Evolutionary conservation across 2,888 invertebrate genomes (phyloP), one percentile per base, ranked within the genome.

Genomic region (Nebria brevicollis): DNA sequence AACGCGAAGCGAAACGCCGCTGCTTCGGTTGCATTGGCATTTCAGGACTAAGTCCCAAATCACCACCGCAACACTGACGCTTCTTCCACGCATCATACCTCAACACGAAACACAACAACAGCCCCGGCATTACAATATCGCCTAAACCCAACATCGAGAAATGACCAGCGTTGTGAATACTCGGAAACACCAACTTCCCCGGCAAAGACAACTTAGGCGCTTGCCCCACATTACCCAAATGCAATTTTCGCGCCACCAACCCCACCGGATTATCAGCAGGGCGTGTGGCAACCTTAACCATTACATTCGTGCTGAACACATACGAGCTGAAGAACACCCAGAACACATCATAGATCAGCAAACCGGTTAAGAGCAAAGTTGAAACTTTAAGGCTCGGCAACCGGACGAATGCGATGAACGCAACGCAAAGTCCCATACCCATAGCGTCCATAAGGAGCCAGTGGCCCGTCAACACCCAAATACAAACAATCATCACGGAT

Each of bases 241-340:
- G 97, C 86, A 98, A 91, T 89, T 97, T 96, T 84, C 97, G 93
- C 75, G 98, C 98, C 83, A 98, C 96, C 86, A 98, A 92, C 85
- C 97, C 97, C 87, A 98, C 96, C 0, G 97, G 97, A 90, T 97
- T 97, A 87, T 97, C 97, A 11, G 97, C 96, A 64, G 96, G 96
- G 86, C 96, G 90, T 80, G 94, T 95, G 81, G 95, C 94, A 84
- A 94, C 95, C 90, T 98, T 98, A 84, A 98, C 98, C 98, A 98
- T 98, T 84, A 98, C 98, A 88, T 98, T 98, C 86, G 98, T 96
- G 90, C 97, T 98, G 91, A 98, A 98, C 88, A 98, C 97, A 89
- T 98, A 98, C 0, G 98, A 98, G 2, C 98, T 98, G 91, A 98
- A 98, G 91, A 98, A 98, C 77, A 98, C 98, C 98, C 98, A 98